phyloP scores from a whole-genome alignment of 2,888 invertebrate species.

The Dascillus cervinus region DNA sequence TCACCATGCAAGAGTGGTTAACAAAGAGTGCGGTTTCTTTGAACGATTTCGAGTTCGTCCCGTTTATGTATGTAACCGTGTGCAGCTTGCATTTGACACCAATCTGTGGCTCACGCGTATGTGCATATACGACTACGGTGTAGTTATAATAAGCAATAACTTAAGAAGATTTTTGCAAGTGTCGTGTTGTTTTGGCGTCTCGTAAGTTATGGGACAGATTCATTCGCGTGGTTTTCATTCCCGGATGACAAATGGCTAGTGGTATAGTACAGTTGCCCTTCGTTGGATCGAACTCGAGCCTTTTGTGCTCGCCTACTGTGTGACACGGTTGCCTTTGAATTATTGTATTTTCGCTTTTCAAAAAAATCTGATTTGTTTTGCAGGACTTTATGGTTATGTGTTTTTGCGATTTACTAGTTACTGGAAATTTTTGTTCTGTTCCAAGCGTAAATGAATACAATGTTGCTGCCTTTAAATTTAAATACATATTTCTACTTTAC shows the following conservation, averaged over 20 bases:
- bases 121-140: slow-evolving; percentile 21
- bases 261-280: slow-evolving; percentile 22
- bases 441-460: too few relatives aligned
- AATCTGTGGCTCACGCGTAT: slow-evolving; percentile 13
- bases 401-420: background rate
- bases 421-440: too few relatives aligned
- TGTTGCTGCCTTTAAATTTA: too few relatives aligned
- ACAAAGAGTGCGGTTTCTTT: slow-evolving; percentile 3
- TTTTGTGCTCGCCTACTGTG: slow-evolving; percentile 29
- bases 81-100: slow-evolving; percentile 11
- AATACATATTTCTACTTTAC: too few relatives aligned
- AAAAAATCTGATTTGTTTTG: slow-evolving; percentile 11
- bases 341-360: slow-evolving; percentile 10
- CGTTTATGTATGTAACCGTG: slow-evolving; percentile 7
- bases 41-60: slow-evolving; percentile 2
- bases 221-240: slow-evolving; percentile 35
- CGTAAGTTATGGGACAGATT: slow-evolving; percentile 40
- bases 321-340: slow-evolving; percentile 22
- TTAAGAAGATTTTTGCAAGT: slow-evolving; percentile 37
- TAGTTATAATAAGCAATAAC: slow-evolving; percentile 39
- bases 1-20: slow-evolving; percentile 1
- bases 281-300: slow-evolving; percentile 19
- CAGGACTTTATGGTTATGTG: too few relatives aligned
- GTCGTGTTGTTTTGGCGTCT: slow-evolving; percentile 40
- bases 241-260: slow-evolving; percentile 33